These are phyloP conservation scores for Falco peregrinus DNA, from an alignment of 2,797 vertebrate species.

Conservation along the genomic window DNA sequence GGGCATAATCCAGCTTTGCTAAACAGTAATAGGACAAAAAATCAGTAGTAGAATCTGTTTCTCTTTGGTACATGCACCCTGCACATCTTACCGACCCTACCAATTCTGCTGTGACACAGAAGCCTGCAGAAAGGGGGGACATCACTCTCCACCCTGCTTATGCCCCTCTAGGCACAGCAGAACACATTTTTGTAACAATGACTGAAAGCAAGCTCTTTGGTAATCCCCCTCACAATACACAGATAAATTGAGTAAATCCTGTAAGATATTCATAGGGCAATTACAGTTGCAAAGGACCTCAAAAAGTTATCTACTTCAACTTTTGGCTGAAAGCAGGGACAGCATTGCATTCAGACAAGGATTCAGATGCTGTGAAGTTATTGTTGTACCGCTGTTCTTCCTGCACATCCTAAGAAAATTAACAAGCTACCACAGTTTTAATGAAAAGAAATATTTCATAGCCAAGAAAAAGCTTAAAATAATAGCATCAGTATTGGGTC, in stretches of 20 bases:
- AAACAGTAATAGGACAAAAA: neutral
- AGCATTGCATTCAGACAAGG: neutral
- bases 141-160: neutral
- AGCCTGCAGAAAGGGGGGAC: neutral
- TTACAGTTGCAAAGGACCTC: neutral
- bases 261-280: neutral
- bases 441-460: neutral
- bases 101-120: neutral
- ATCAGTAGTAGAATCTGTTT: neutral
- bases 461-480: neutral
- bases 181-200: neutral
- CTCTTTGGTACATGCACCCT: accelerated
- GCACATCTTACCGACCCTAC: accelerated
- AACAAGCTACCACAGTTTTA: neutral
- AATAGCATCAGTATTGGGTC: neutral
- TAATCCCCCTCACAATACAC: neutral
- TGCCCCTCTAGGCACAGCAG: neutral
- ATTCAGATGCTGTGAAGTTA: neutral
- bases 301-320: neutral
- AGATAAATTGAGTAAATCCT: neutral
- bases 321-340: neutral
- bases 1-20: neutral
- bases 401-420: neutral
- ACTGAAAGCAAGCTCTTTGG: neutral
- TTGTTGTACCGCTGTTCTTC: neutral